Conservation (phyloP, 35 echinoderm and acorn worm species). For the Anneissia japonica region DNA sequence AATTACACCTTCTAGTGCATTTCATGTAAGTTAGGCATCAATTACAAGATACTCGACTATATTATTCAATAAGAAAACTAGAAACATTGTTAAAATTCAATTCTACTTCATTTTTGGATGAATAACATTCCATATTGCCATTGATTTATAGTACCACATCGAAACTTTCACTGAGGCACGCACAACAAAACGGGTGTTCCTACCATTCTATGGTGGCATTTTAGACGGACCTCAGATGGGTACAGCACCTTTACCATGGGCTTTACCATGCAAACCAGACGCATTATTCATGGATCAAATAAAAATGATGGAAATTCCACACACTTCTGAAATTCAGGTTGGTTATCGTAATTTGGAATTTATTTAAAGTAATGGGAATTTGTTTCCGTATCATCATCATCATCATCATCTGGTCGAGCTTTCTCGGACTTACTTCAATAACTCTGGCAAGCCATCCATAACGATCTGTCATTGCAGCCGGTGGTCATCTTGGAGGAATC, state of each 20-base stretch:
- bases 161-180: conserved; percentile 66
- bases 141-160: conserved; percentile 48
- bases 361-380: no score
- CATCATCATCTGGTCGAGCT: no score
- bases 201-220: conserved; percentile 42
- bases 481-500: no score
- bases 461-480: no score
- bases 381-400: no score
- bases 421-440: no score
- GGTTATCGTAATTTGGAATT: not conserved
- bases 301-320: conserved; percentile 50
- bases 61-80: no score
- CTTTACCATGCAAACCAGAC: conserved; percentile 21
- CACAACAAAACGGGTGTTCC: conserved; percentile 21
- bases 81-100: no score
- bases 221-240: conserved; percentile 60
- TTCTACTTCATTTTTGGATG: no score
- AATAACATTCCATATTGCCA: no score
- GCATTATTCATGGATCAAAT: conserved; percentile 37
- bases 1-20: conserved; percentile 38
- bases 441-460: no score
- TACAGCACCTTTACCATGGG: conserved; percentile 40
- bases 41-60: no score
- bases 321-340: conserved; percentile 58
- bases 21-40: conserved; percentile 79